phyloP scores from a whole-genome alignment of 2,797 vertebrate genomes.

The Hoplostethus atlanticus region DNA sequence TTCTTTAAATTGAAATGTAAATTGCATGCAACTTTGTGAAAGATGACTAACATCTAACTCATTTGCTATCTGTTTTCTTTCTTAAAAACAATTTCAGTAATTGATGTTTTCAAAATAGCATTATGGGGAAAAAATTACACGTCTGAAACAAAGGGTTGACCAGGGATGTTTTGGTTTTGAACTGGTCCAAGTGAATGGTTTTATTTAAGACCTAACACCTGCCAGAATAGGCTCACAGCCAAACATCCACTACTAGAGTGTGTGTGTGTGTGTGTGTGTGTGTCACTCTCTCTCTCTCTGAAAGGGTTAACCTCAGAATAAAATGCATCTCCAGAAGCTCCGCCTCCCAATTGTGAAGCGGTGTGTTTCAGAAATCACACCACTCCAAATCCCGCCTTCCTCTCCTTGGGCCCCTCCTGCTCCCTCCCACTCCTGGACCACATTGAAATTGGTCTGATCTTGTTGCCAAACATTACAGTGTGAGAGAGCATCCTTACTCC shows the following conservation, averaged over 20 bases:
- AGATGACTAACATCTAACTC: neutral
- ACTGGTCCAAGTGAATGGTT: neutral
- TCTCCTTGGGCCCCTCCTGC: constrained; percentile 29
- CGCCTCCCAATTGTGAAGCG: constrained; percentile 68
- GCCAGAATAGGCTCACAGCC: neutral
- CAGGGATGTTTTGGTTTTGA: neutral
- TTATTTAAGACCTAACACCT: constrained; percentile 12
- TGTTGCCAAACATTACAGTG: constrained; percentile 74
- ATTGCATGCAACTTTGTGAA: neutral
- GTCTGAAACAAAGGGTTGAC: neutral
- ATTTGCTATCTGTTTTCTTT: neutral
- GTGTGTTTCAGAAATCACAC: constrained; percentile 81
- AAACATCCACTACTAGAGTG: neutral
- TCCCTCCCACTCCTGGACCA: constrained; percentile 74
- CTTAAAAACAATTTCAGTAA: neutral
- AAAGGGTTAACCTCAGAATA: constrained; percentile 72
- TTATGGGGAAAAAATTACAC: neutral
- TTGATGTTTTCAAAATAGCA: neutral
- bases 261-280: too few relatives aligned
- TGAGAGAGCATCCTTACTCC: constrained; percentile 49
- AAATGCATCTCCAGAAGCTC: constrained; percentile 40
- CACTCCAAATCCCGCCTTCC: constrained; percentile 72
- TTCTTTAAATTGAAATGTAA: neutral
- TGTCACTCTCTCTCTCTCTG: neutral
- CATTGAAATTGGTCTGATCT: constrained; percentile 81